Percentiles rank a stretch among this genome's conserved stretches.
Conservation (phyloP, 2,113 vertebrate genomes). For the Thomomys bottae region DNA sequence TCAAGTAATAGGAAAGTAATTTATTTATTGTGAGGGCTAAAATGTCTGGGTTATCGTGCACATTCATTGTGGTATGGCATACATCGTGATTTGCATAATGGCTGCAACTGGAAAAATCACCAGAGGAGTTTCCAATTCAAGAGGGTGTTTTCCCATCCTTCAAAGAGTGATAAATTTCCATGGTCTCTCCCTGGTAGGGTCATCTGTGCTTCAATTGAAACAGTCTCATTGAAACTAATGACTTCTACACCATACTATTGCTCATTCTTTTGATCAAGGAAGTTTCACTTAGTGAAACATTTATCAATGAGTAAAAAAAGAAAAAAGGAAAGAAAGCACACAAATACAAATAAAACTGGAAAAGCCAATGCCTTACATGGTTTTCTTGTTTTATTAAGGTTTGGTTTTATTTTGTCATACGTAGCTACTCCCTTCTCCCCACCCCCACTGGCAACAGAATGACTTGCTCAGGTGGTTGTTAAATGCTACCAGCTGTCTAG, state of each 20-base stretch:
- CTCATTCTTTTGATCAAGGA: slow-evolving; percentile 81
- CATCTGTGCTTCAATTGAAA: slow-evolving; percentile 75
- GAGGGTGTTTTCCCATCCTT: slow-evolving; percentile 61
- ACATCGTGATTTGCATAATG: slow-evolving; percentile 15
- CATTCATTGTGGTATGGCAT: background rate
- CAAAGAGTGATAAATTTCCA: slow-evolving; percentile 61
- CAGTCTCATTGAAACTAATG: slow-evolving; percentile 64
- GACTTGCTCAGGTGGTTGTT: slow-evolving; percentile 86
- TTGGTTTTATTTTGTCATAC: slow-evolving; percentile 79
- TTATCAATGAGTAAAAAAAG: slow-evolving; percentile 85
- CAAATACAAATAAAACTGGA: slow-evolving; percentile 84
- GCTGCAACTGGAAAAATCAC: slow-evolving; percentile 53
- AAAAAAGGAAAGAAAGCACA: no score
- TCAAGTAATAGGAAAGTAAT: slow-evolving; percentile 43
- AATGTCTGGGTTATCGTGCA: slow-evolving; percentile 2
- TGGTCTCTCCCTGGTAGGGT: slow-evolving; percentile 76
- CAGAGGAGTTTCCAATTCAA: slow-evolving; percentile 47
- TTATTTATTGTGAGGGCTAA: slow-evolving; percentile 50
- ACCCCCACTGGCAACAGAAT: slow-evolving; percentile 84
- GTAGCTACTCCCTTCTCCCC: no score
- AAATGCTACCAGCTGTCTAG: slow-evolving; percentile 86
- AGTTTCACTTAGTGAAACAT: slow-evolving; percentile 82
- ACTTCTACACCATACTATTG: slow-evolving; percentile 76
- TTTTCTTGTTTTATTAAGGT: slow-evolving; percentile 85
- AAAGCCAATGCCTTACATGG: slow-evolving; percentile 81